A percentile compares a stretch with the other conserved stretches of the same genome.
phyloP scores from a whole-genome alignment of 2,113 vertebrate species.

The Mus musculus region GRCm39 chr12:73217501-73218000 shows the following conservation, averaged over 20 bases:
- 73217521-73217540: slow-evolving; percentile 76
- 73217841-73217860: slow-evolving; percentile 80
- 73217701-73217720: slow-evolving; percentile 57
- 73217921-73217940: slow-evolving; percentile 71
- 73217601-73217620: slow-evolving; percentile 51
- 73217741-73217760: slow-evolving; percentile 69
- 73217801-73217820: slow-evolving; percentile 78
- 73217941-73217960: background rate
- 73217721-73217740: slow-evolving; percentile 74
- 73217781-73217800: slow-evolving; percentile 81
- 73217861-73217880: slow-evolving; percentile 73
- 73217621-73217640: slow-evolving; percentile 70
- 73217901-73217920: slow-evolving; percentile 65
- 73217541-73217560: slow-evolving; percentile 65
- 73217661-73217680: slow-evolving; percentile 61
- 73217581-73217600: slow-evolving; percentile 67
- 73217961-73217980: background rate
- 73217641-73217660: slow-evolving; percentile 59
- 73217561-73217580: slow-evolving; percentile 73
- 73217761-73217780: slow-evolving; percentile 78
- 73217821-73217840: slow-evolving; percentile 81
- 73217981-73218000: background rate
- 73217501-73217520: slow-evolving; percentile 8
- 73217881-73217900: slow-evolving; percentile 75
- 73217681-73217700: slow-evolving; percentile 43